Percentiles rank a stretch among this genome's conserved stretches.
phyloP scores from a whole-genome alignment of 2,888 invertebrate genomes.

The Amiota minor region DNA sequence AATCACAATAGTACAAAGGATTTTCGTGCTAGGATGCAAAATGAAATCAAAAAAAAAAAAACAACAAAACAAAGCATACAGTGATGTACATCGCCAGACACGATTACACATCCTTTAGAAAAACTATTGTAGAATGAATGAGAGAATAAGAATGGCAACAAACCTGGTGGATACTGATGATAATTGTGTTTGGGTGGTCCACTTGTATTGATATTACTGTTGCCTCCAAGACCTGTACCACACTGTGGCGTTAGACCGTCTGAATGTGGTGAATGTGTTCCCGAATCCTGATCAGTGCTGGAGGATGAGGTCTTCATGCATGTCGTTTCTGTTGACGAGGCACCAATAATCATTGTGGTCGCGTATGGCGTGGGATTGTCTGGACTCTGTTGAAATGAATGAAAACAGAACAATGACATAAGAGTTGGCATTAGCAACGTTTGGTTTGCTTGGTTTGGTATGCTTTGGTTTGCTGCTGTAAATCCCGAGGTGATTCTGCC shows the following conservation, averaged over 20 bases:
- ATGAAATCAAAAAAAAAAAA: not conserved
- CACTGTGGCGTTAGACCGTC: slow-evolving; percentile 68
- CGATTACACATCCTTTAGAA: not conserved
- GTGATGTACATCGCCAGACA: not conserved
- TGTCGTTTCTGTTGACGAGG: slow-evolving; percentile 70
- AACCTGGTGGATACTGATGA: slow-evolving; percentile 72
- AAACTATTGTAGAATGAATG: slow-evolving; percentile 20
- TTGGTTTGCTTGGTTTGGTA: too few relatives aligned
- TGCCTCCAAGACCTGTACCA: slow-evolving; percentile 34
- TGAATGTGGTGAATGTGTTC: slow-evolving; percentile 73
- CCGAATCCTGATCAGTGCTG: slow-evolving; percentile 73
- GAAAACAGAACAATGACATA: not conserved
- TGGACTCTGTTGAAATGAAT: slow-evolving; percentile 72
- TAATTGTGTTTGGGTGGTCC: slow-evolving; percentile 64
- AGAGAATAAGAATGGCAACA: slow-evolving; percentile 30
- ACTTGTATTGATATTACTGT: not conserved
- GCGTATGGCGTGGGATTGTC: slow-evolving; percentile 83
- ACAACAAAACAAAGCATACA: not conserved
- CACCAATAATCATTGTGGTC: slow-evolving; percentile 80
- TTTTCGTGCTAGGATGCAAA: slow-evolving; percentile 5
- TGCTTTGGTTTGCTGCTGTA: too few relatives aligned
- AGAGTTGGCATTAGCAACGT: slow-evolving; percentile 17
- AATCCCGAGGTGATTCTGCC: too few relatives aligned
- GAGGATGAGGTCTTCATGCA: slow-evolving; percentile 72
- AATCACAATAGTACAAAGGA: not conserved